phyloP scores from a whole-genome alignment of 2,888 invertebrate genomes.

The Seira musarum region DNA sequence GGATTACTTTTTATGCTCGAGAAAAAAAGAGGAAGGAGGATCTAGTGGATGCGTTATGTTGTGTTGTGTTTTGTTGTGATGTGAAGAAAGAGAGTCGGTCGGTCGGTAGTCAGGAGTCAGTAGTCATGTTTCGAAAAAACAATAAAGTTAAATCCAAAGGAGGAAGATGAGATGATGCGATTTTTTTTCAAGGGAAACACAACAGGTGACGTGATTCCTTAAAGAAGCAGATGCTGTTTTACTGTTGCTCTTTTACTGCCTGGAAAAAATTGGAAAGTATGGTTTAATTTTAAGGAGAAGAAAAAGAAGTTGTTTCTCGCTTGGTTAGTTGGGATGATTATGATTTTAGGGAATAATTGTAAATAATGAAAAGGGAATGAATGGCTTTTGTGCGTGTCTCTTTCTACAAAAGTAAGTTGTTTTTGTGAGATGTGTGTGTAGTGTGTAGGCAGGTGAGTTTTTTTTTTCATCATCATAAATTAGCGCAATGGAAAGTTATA shows the following conservation, averaged over 20 bases:
- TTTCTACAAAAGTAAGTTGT: not conserved
- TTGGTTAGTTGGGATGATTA: not conserved
- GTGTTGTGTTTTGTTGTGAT: too few species aligned
- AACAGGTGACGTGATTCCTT: not conserved
- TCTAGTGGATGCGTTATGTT: not conserved
- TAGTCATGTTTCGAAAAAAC: too few species aligned
- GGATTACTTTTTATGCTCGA: slow-evolving; percentile 15
- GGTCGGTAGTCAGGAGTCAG: too few species aligned
- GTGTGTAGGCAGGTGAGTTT: not conserved
- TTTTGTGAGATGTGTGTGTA: not conserved
- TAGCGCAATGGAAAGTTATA: not conserved
- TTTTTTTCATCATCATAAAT: not conserved
- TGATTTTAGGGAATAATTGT: not conserved
- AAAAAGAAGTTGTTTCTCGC: too few species aligned
- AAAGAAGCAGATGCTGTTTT: not conserved
- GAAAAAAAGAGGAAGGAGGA: not conserved
- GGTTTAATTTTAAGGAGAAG: too few species aligned
- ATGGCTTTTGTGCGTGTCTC: not conserved
- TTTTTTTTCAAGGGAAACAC: not conserved
- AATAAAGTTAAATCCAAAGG: too few species aligned
- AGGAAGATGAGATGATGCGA: not conserved
- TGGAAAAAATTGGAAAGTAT: not conserved
- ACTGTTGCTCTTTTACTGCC: too few species aligned
- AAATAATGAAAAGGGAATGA: not conserved
- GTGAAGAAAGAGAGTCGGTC: too few species aligned